Percentiles rank a stretch among this genome's conserved stretches.
These are phyloP conservation scores for Notarius lentiginosus DNA, from an alignment of 2,113 vertebrate species.

Conservation along the genomic window DNA sequence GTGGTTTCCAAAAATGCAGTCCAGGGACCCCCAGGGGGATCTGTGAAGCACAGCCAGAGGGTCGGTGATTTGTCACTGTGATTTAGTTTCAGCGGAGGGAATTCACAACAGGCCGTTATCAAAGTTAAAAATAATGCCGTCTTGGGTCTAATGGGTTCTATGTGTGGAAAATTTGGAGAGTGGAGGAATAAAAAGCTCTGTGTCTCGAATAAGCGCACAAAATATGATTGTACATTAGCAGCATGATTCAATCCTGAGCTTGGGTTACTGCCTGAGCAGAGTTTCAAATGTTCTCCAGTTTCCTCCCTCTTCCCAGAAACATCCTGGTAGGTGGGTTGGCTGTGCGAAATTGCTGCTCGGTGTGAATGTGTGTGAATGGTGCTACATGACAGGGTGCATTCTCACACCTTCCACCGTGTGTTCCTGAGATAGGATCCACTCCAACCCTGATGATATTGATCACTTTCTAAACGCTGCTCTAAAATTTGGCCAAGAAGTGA, in stretches of 20 bases:
- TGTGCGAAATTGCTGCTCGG: not conserved
- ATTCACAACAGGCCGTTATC: not conserved
- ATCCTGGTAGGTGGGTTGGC: not conserved
- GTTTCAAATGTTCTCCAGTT: not conserved
- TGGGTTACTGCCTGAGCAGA: not conserved
- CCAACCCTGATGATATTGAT: not conserved
- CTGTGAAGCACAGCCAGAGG: not conserved
- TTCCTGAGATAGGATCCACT: not conserved
- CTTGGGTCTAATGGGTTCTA: not conserved
- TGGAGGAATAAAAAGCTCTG: not conserved
- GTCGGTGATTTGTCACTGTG: not conserved
- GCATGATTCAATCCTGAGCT: not conserved
- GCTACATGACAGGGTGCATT: not conserved
- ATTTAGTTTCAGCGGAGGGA: not conserved
- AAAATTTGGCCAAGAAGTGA: not conserved
- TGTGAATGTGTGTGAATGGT: not conserved
- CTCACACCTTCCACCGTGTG: not conserved
- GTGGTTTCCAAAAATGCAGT: not conserved
- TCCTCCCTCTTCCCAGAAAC: not conserved
- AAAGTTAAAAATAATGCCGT: constrained; percentile 4
- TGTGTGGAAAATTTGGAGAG: not conserved
- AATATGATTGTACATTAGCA: not conserved
- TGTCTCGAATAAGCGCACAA: not conserved
- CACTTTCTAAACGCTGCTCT: not conserved
- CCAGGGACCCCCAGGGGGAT: not conserved